Evolutionary conservation across 2,888 invertebrate genomes (phyloP), one percentile per base, ranked within the genome.

Genomic region (Drosophila antonietae): DNA sequence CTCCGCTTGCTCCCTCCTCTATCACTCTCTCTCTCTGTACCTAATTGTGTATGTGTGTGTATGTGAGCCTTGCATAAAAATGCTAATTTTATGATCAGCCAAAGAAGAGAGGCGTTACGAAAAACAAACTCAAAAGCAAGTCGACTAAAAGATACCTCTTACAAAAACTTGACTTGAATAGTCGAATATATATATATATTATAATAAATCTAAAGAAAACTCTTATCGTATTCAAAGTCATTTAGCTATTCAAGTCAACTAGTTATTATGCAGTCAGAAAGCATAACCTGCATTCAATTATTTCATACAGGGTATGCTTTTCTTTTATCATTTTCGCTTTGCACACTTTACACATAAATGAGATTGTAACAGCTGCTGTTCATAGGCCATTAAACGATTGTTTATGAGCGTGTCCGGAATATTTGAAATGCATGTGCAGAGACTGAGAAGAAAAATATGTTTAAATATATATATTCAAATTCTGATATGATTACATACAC

Each of bases 71-170:
- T 71, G 76, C 78, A 89, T 88, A 83, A 90, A 90, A 87, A 91
- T 88, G 76, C 68, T 80, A 90, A 89, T 91, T 89, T 86, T 83
- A 87, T 88, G 79, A 78, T 66, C 76, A 61, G 51, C 44, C 60
- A 64, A 52, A 56, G 47, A 77, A 80, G 70, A 51, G 31, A 76
- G 49, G 12, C 20, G 9, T 8, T 33, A 10, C 9, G n/a, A 12
- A n/a, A n/a, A 20, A 7, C 10, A 1, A 5, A 8, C 1, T 0
- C 0, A 5, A 43, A 33, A 1, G 0, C 15, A 49, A 1, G 14
- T 31, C 33, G 49, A 74, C 75, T 56, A 20, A 1, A 2, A 39
- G 46, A 65, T 74, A 74, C 69, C 61, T n/a, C 28, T 31, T n/a
- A 31, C 2, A 5, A 15, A 1, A 0, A n/a, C 2, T n/a, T 14